A percentile compares a stretch with the other conserved stretches of the same genome.
Conservation (phyloP, 2,888 invertebrate genomes). For the Eulithis testata region DNA sequence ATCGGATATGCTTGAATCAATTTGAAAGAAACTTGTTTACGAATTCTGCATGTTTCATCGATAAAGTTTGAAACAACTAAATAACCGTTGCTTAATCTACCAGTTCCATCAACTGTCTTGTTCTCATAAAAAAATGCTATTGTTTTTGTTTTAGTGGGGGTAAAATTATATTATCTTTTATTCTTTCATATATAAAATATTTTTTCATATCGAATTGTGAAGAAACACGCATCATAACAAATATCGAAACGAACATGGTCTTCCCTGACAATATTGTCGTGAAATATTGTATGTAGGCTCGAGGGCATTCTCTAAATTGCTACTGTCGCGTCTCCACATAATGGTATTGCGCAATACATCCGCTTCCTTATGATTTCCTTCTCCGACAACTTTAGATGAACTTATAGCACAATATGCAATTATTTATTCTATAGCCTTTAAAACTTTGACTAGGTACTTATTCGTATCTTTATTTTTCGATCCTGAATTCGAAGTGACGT, state of each 20-base stretch:
- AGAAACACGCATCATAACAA: neutral
- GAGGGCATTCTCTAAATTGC: constrained; percentile 13
- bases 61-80: constrained; percentile 23
- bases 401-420: constrained; percentile 5
- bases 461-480: constrained; percentile 36
- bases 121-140: no score
- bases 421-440: constrained; percentile 22
- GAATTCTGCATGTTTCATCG: constrained; percentile 28
- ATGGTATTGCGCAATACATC: constrained; percentile 40
- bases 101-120: no score
- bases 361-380: constrained; percentile 35
- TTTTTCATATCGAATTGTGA: neutral
- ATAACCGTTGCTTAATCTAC: neutral
- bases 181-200: neutral
- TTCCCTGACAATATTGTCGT: neutral
- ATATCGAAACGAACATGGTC: neutral
- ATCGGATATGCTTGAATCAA: constrained; percentile 39
- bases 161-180: no score
- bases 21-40: constrained; percentile 32
- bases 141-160: no score
- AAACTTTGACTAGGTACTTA: neutral
- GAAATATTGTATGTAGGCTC: neutral
- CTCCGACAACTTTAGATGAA: constrained; percentile 20
- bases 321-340: constrained; percentile 26
- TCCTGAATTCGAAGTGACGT: constrained; percentile 64